Evolutionary conservation across 2,888 invertebrate genomes (phyloP).

Genomic region (Cordilura impudica): DNA sequence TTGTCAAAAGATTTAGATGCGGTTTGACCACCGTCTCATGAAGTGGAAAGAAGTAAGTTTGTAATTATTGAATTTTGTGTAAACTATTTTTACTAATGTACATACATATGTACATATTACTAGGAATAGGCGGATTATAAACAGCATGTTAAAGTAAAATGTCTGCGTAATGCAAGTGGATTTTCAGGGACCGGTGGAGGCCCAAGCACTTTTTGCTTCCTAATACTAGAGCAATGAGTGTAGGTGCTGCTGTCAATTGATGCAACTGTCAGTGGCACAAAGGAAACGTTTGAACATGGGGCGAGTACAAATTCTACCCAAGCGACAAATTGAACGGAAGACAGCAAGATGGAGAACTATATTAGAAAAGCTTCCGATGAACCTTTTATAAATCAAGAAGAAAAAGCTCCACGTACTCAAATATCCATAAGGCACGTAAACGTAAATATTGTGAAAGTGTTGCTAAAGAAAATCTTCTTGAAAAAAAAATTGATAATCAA

Average conservation of each 20-base stretch:
- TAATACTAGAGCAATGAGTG: slow-evolving; percentile 28
- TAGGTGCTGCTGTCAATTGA: neutral
- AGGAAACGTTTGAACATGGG: neutral
- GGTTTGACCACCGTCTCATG: no score
- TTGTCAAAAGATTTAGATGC: no score
- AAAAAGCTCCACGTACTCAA: neutral
- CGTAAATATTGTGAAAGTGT: neutral
- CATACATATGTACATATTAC: no score
- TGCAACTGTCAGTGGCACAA: no score
- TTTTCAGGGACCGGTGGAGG: slow-evolving; percentile 41
- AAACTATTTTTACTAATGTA: no score
- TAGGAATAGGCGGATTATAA: slow-evolving; percentile 47
- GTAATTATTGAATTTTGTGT: no score
- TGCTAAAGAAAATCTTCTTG: neutral
- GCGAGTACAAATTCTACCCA: no score
- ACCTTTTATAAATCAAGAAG: no score
- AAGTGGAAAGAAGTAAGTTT: no score
- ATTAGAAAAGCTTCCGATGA: no score
- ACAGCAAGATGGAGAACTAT: neutral
- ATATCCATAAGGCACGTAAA: slow-evolving; percentile 24
- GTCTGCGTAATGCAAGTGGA: slow-evolving; percentile 26
- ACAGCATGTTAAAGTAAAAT: slow-evolving; percentile 26
- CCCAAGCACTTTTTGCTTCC: slow-evolving; percentile 27
- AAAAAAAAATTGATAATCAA: neutral
- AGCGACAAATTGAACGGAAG: neutral